Evolutionary conservation across 2,888 invertebrate genomes (phyloP).

Genomic region (Steinernema carpocapsae): DNA sequence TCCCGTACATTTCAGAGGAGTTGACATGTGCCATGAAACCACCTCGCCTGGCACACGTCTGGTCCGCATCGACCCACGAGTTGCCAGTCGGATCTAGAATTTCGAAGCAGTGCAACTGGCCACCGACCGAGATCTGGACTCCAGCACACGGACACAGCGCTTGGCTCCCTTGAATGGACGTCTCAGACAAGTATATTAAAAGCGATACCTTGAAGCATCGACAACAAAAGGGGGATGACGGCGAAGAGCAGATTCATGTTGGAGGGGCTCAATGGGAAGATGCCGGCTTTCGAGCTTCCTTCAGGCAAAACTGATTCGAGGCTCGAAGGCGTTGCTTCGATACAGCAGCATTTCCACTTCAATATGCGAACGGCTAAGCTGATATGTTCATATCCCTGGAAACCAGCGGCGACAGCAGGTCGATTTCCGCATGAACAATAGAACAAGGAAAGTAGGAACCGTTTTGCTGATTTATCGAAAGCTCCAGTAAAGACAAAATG

Average conservation of each 20-base stretch:
- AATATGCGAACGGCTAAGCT: slow-evolving; percentile 14
- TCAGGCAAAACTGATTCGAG: neutral
- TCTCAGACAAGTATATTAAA: neutral
- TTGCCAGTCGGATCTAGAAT: slow-evolving; percentile 34
- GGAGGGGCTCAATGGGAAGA: neutral
- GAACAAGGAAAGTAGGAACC: too few relatives aligned
- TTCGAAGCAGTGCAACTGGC: slow-evolving; percentile 42
- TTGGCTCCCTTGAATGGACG: neutral
- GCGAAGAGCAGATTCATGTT: neutral
- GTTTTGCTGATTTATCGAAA: too few relatives aligned
- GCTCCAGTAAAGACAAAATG: too few relatives aligned
- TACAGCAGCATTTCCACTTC: slow-evolving; percentile 31
- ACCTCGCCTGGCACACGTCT: slow-evolving; percentile 50
- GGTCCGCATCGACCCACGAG: slow-evolving; percentile 51
- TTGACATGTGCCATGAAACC: slow-evolving; percentile 53
- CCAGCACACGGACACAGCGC: slow-evolving; percentile 35
- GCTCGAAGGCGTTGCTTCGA: slow-evolving; percentile 19
- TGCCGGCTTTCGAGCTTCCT: neutral
- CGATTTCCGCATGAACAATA: neutral
- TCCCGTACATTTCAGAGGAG: slow-evolving; percentile 18
- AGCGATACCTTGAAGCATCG: neutral
- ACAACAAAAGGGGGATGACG: neutral
- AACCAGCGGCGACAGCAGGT: neutral
- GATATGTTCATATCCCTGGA: slow-evolving; percentile 26
- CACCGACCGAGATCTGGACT: slow-evolving; percentile 11